Conservation (phyloP, 2,797 vertebrate genomes). For the Peromyscus melanophrys region DNA sequence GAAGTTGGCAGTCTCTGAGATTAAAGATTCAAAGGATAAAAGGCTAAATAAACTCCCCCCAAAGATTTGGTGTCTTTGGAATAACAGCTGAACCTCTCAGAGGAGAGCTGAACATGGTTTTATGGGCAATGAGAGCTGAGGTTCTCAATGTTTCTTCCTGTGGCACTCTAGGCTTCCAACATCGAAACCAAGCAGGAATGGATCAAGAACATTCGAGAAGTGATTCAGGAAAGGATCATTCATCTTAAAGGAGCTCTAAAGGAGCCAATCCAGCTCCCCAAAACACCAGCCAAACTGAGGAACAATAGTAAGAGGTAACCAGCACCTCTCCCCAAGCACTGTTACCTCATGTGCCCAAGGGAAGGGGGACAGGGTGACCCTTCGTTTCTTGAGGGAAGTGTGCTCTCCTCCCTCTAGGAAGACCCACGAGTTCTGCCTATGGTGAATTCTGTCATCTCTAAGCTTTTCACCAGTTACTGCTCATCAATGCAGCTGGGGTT, state of each 20-base stretch:
- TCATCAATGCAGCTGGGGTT: background rate
- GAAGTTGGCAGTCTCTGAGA: background rate
- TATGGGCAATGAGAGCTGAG: background rate
- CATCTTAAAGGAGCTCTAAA: constrained; percentile 99
- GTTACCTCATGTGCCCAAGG: background rate
- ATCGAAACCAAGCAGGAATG: constrained; percentile 99
- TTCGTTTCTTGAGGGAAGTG: background rate
- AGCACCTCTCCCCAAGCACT: constrained; percentile 37
- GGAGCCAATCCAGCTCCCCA: constrained; percentile 97
- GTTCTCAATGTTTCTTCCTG: constrained; percentile 70
- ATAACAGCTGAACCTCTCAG: background rate
- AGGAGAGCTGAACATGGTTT: background rate
- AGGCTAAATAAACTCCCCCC: constrained; percentile 26
- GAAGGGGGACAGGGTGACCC: background rate
- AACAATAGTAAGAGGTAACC: constrained; percentile 96
- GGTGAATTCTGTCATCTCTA: background rate
- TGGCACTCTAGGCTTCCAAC: constrained; percentile 93
- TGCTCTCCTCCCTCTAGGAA: background rate
- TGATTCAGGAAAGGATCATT: constrained; percentile 99
- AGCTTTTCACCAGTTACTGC: background rate
- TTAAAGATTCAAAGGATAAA: constrained; percentile 46
- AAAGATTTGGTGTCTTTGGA: background rate
- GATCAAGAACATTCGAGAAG: constrained; percentile 99
- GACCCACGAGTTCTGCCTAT: background rate
- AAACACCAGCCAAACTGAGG: constrained; percentile 96